Conservation (phyloP, 2,888 invertebrate genomes). For the Syritta pipiens region DNA sequence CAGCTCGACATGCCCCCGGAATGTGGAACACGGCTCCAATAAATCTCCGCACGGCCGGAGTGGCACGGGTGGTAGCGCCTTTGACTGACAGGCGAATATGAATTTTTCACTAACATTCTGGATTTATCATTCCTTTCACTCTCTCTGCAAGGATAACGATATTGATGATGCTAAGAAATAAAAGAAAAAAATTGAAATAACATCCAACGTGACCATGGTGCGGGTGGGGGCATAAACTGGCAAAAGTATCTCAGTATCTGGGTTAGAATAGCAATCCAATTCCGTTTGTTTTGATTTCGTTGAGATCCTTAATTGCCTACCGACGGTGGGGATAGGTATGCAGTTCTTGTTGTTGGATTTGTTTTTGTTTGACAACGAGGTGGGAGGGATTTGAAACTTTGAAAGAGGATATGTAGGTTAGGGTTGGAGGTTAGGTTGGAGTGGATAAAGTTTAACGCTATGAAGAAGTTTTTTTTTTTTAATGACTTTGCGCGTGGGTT, state of each 20-base stretch:
- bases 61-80: no score
- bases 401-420: background rate
- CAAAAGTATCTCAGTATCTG: slow-evolving; percentile 2
- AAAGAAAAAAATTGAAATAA: no score
- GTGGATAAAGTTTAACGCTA: background rate
- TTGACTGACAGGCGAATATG: background rate
- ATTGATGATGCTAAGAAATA: no score
- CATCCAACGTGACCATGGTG: slow-evolving; percentile 2
- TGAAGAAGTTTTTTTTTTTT: background rate
- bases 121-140: no score
- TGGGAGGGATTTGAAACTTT: no score
- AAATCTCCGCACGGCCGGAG: background rate
- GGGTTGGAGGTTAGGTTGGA: background rate
- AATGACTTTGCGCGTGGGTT: background rate
- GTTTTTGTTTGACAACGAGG: background rate
- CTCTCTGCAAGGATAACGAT: slow-evolving; percentile 11
- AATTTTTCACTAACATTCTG: background rate
- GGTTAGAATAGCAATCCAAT: slow-evolving; percentile 6
- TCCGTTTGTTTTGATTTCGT: slow-evolving; percentile 13
- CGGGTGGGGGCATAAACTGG: background rate
- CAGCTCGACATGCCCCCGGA: background rate
- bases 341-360: no score
- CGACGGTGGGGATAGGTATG: background rate
- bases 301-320: slow-evolving; percentile 2
- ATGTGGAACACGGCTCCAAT: background rate